These are phyloP conservation scores for Callinectes sapidus DNA, from an alignment of 2,888 invertebrate genomes.

Conservation along the genomic window DNA sequence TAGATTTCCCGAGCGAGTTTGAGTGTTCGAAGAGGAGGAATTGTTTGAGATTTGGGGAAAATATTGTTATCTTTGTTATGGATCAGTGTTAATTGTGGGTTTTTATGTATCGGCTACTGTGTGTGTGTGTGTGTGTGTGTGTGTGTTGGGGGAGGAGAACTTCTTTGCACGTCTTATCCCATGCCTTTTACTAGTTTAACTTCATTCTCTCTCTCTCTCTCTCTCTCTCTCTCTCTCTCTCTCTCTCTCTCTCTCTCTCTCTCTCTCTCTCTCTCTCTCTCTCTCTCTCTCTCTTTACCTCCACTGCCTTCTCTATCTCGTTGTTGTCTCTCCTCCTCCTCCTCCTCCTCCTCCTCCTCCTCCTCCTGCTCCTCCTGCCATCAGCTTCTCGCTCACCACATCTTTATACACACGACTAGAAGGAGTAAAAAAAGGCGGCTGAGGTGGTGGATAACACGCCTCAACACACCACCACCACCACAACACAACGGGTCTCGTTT, in stretches of 20 bases:
- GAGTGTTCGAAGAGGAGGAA: background rate
- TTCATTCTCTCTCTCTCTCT: background rate
- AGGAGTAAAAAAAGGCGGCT: background rate
- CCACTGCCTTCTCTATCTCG: background rate
- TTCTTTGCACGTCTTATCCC: background rate
- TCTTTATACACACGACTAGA: constrained; percentile 1
- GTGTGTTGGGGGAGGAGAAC: background rate
- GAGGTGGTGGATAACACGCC: background rate
- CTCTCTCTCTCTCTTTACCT: background rate
- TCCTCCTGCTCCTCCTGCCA: background rate
- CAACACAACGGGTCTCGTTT: background rate
- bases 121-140: constrained; percentile 12
- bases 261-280: background rate
- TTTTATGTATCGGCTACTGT: background rate
- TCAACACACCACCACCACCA: background rate
- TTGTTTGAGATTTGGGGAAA: background rate
- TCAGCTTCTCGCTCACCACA: background rate
- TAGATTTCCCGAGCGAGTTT: background rate
- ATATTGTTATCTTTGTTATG: background rate
- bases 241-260: background rate
- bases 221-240: no score
- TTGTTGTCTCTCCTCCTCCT: no score
- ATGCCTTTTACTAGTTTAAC: background rate
- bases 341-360: background rate
- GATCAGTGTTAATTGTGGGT: background rate